Evolutionary conservation across 1,140 invertebrate genomes (phyloP).

Genomic region (Cryptotermes secundus): DNA sequence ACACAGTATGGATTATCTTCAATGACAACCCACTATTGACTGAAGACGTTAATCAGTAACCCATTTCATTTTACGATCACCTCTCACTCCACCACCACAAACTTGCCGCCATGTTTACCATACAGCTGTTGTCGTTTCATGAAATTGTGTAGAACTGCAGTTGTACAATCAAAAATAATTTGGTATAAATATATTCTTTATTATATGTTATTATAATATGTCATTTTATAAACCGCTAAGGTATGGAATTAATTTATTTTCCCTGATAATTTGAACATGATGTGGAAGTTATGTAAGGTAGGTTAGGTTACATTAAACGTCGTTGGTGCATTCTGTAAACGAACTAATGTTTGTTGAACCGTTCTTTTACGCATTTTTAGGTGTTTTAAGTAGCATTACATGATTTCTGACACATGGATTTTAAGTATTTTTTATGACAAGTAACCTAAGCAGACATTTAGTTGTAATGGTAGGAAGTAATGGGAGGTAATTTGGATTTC

Average conservation of each 20-base stretch:
- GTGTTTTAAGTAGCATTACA: no score
- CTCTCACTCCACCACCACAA: neutral
- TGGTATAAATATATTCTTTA: neutral
- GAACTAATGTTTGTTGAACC: no score
- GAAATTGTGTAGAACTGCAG: neutral
- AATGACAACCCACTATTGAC: neutral
- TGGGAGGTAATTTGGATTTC: no score
- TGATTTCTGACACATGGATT: no score
- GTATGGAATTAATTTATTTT: neutral
- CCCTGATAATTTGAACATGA: neutral
- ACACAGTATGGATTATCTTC: neutral
- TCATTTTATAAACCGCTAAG: neutral
- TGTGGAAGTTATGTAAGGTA: neutral
- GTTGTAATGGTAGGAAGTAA: no score
- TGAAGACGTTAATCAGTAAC: neutral
- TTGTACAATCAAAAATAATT: neutral
- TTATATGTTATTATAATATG: neutral
- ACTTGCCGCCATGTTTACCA: neutral
- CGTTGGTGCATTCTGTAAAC: no score
- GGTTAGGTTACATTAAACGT: neutral
- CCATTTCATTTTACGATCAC: neutral
- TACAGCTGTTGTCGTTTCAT: neutral
- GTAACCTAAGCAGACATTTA: no score
- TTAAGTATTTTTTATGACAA: no score
- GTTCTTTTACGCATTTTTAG: no score